These are phyloP conservation scores for Drosophila demipolita DNA, from an alignment of 2,888 invertebrate species.

Conservation along the genomic window DNA sequence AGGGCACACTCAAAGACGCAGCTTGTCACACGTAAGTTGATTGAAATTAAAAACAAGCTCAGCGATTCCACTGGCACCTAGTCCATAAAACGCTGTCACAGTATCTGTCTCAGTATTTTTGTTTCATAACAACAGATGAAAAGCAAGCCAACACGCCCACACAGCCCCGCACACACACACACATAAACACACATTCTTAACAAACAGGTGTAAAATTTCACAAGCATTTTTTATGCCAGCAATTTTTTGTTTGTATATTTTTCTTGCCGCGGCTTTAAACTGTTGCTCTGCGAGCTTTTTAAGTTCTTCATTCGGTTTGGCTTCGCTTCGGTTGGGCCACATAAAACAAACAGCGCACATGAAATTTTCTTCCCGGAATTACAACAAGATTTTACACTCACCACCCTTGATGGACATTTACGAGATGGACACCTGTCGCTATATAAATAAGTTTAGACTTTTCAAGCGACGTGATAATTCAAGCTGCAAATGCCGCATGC, in stretches of 20 bases:
- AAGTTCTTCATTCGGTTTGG: conserved; percentile 31
- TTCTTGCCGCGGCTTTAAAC: conserved; percentile 42
- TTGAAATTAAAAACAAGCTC: conserved; percentile 62
- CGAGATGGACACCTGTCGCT: conserved; percentile 45
- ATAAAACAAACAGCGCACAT: conserved; percentile 43
- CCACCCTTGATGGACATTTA: conserved; percentile 27
- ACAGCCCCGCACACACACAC: neutral
- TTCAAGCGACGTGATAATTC: neutral
- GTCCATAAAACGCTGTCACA: conserved; percentile 18
- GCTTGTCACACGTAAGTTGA: conserved; percentile 45
- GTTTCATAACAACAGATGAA: conserved; percentile 12
- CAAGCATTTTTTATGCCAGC: conserved; percentile 26
- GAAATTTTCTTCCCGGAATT: conserved; percentile 45
- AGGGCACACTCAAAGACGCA: neutral
- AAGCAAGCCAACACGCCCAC: neutral
- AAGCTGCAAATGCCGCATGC: neutral
- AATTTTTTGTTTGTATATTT: neutral
- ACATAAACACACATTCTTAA: conserved; percentile 17
- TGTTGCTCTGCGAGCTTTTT: conserved; percentile 18
- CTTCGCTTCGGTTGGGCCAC: conserved; percentile 30
- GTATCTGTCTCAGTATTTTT: neutral
- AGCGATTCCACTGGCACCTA: conserved; percentile 29
- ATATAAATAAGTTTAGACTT: neutral
- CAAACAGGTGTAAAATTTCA: conserved; percentile 44
- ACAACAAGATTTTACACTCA: conserved; percentile 61